Evolutionary conservation across 2,888 invertebrate species (phyloP), one percentile per base, ranked within the genome.

Genomic region (Sinentomon sp.): DNA sequence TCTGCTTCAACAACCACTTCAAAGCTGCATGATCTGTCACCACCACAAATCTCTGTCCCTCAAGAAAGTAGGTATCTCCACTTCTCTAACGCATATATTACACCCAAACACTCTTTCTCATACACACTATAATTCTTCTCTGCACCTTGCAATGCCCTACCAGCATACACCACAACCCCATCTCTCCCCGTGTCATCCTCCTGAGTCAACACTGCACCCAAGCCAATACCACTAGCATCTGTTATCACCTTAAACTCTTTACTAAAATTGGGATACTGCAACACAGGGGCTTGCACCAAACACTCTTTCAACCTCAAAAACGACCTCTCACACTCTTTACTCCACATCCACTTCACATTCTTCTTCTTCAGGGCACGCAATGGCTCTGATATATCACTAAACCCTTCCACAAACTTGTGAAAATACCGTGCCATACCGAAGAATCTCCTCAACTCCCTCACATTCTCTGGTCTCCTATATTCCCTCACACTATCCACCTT

Each of bases 11-110:
- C 5, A 60, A 38, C 53, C 55, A 60, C 46, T 53, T 51, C 20
- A 61, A 42, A 0, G 57, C 52, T 35, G 54, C 50, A 34, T 58
- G 59, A 36, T 59, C 59, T 0, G 53, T 55, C 4, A 48, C 37
- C 0, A 57, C 42, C 1, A 39, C 39, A 14, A 55, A 51, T 1
- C 40, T 29, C 5, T 44, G 22, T 1, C 50, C 48, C 31, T 53
- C 51, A 1, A 59, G 39, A 36, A 53, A 59, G 1, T n/a, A n/a
- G n/a, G n/a, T 48, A 49, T 16, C 51, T 36, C 35, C 53, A 56
- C 36, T 53, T 53, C 10, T 45, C 31, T 1, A 53, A 38, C 4
- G 50, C 50, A 44, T 44, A 53, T 5, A 53, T 42, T 2, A 51
- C 43, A 2, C 45, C 47, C 9, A 50, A 17, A 0, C 45, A 48